Evolutionary conservation across 2,888 invertebrate genomes (phyloP).

Genomic region (Odontomyia ornata): DNA sequence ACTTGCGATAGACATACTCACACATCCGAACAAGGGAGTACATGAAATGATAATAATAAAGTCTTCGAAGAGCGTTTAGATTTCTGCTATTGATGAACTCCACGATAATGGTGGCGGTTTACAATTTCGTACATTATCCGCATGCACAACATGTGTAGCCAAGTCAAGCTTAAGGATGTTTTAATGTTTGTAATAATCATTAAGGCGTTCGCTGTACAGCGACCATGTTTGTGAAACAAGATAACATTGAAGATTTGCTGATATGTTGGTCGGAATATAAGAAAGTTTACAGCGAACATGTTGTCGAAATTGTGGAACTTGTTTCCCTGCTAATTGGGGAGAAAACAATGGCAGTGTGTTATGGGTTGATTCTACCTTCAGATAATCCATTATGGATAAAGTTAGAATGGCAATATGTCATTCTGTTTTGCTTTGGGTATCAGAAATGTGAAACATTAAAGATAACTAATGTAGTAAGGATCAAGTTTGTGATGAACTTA

Average conservation of each 20-base stretch:
- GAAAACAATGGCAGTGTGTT: constrained; percentile 8
- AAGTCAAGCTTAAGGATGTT: constrained; percentile 39
- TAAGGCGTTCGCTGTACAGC: constrained; percentile 26
- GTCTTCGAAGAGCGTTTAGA: constrained; percentile 43
- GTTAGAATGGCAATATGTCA: not conserved
- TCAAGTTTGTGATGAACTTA: no score
- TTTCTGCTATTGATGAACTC: constrained; percentile 43
- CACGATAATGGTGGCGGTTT: constrained; percentile 21
- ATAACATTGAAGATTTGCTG: constrained; percentile 24
- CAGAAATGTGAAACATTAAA: no score
- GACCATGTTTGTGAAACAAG: constrained; percentile 29
- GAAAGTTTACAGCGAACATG: constrained; percentile 18
- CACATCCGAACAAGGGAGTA: not conserved
- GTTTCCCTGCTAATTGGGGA: constrained; percentile 28
- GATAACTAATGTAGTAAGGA: no score
- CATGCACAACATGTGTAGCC: constrained; percentile 39
- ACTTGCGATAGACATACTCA: not conserved
- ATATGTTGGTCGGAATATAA: not conserved
- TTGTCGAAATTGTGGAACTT: constrained; percentile 28
- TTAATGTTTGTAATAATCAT: constrained; percentile 42
- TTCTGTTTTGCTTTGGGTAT: not conserved
- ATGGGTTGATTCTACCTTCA: not conserved
- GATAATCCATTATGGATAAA: constrained; percentile 17
- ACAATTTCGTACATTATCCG: constrained; percentile 39
- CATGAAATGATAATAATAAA: constrained; percentile 38